Percentiles rank a stretch among this genome's conserved stretches.
These are phyloP conservation scores for Paguma larvata DNA, from an alignment of 2,797 vertebrate species.

Conservation along the genomic window DNA sequence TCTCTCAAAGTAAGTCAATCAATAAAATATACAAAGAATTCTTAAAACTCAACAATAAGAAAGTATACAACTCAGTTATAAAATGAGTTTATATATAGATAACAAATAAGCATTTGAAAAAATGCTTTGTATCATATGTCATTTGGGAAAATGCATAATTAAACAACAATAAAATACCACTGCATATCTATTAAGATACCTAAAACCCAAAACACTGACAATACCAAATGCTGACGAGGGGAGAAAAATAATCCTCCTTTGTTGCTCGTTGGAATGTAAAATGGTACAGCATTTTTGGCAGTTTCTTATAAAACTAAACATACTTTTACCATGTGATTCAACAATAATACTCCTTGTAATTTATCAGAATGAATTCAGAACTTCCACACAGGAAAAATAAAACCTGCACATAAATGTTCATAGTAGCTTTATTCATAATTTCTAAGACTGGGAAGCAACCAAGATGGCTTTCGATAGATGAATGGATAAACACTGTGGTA, in stretches of 20 bases:
- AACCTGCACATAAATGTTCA: background rate
- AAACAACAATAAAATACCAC: background rate
- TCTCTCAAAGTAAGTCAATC: too few relatives aligned
- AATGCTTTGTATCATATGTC: background rate
- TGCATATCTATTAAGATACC: background rate
- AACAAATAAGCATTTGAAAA: background rate
- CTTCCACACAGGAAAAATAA: background rate
- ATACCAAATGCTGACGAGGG: background rate
- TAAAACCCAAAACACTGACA: background rate
- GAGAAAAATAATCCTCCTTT: background rate
- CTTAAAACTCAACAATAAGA: background rate
- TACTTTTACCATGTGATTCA: background rate
- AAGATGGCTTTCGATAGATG: background rate
- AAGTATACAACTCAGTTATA: background rate
- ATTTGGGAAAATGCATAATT: background rate
- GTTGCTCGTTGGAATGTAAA: background rate
- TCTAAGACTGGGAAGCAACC: background rate
- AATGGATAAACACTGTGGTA: background rate
- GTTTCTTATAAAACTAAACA: slow-evolving; percentile 44
- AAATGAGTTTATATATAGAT: background rate
- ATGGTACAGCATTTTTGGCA: background rate
- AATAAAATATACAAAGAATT: background rate
- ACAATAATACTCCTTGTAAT: background rate
- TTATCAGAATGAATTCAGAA: background rate
- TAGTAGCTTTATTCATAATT: background rate